Evolutionary conservation across 1,140 invertebrate species (phyloP).

Genomic region (Cotesia glomerata): DNA sequence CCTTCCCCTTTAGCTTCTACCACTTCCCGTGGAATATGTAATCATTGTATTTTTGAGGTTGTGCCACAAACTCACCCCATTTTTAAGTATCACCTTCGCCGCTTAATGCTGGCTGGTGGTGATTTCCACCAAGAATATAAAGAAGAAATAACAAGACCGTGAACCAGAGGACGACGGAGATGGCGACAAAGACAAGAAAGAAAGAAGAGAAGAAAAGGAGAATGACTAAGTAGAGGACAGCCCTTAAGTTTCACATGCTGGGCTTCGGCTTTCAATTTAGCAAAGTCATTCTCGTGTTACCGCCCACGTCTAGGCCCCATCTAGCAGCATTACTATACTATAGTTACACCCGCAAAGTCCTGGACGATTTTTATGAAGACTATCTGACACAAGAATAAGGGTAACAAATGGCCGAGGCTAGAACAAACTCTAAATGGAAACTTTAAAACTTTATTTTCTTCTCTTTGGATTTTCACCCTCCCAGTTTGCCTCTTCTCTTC

Average conservation of each 20-base stretch:
- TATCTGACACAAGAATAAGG: slow-evolving; percentile 20
- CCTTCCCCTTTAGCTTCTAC: neutral
- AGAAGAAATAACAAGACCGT: too few relatives aligned
- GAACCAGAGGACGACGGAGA: too few relatives aligned
- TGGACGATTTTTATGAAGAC: slow-evolving; percentile 24
- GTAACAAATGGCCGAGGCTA: slow-evolving; percentile 17
- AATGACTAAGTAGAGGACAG: neutral
- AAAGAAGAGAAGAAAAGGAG: neutral
- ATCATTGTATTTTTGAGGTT: too few relatives aligned
- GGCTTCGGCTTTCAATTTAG: slow-evolving; percentile 22
- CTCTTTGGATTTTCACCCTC: neutral
- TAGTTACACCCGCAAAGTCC: neutral
- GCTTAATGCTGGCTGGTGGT: too few relatives aligned
- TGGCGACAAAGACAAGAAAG: neutral
- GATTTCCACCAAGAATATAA: too few relatives aligned
- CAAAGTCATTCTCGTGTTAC: slow-evolving; percentile 19
- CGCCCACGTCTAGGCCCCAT: neutral
- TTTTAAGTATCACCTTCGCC: too few relatives aligned
- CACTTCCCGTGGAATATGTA: neutral
- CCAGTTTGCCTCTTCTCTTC: too few relatives aligned
- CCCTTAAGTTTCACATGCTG: neutral
- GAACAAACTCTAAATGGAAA: slow-evolving; percentile 25
- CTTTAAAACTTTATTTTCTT: slow-evolving; percentile 9
- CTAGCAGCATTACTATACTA: neutral
- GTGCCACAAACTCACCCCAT: too few relatives aligned